Base-by-base conservation (phyloP, 2,888 invertebrate genomes). In the Ormyrus rosae region DNA sequence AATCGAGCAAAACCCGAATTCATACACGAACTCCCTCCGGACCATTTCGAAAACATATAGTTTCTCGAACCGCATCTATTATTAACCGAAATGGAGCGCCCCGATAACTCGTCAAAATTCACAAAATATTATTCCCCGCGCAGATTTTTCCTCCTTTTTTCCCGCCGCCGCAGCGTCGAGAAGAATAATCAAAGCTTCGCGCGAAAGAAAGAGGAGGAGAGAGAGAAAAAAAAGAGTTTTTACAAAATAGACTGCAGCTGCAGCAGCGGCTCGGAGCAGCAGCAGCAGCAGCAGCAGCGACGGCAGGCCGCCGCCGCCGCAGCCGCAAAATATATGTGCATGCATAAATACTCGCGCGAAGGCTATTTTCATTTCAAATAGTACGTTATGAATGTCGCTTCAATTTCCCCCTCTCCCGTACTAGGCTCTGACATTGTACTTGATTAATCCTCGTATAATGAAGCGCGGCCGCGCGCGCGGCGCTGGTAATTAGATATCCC, bases 351-450 rank as follows among this genome's bases (percentile, higher is more conserved):
- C 11, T 46, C 48, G 19, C 51, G 46, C 58, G 74, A 79, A 79
- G 72, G 63, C 53, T 72, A 72, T 76, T 80, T 80, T 80, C 67
- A 72, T 76, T 72, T 72, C 13, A 50, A 61, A 71, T 53, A 55
- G 34, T 56, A 60, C 34, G 68, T n/a, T 61, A 34, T n/a, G 65
- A 51, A 61, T 73, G 56, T 34, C 68, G 65, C 68, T 51, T 55
- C 58, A 79, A 64, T 69, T 68, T 50, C 19, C 2, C 55, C 13
- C 11, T 11, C 50, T 13, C 13, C 46, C 34, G 45, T 4, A 34
- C 45, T 11, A 34, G 34, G 56, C 13, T 50, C 48, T 68, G 73
- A 73, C 73, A 78, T 73, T 78, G 69, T 34, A 72, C 61, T 74
- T 56, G 63, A 79, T 79, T 60, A 64, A 79, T 79, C 51, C 61